These are phyloP conservation scores for Nebria ingens DNA, from an alignment of 1,140 invertebrate species.

Conservation along the genomic window DNA sequence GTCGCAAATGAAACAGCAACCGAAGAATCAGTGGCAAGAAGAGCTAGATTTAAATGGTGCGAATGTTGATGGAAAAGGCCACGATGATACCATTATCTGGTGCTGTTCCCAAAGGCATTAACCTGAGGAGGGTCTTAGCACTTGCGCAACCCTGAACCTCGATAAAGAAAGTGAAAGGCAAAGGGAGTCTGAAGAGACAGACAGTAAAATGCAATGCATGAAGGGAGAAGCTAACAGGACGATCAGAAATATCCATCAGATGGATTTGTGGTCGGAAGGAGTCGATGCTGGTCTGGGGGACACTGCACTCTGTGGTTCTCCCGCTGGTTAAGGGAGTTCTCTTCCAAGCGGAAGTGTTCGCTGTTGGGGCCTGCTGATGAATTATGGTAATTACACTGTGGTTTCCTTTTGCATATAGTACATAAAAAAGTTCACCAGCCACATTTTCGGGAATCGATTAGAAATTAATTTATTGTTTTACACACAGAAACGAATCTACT, in stretches of 20 bases:
- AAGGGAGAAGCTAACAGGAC: background rate
- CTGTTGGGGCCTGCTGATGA: background rate
- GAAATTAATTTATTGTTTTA: too few species aligned
- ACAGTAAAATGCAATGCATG: background rate
- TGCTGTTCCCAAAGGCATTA: constrained; percentile 17
- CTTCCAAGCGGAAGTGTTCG: too few species aligned
- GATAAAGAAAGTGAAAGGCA: background rate
- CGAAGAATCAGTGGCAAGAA: background rate
- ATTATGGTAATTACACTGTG: constrained; percentile 1
- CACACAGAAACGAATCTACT: too few species aligned
- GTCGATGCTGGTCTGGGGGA: background rate
- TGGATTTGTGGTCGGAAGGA: constrained; percentile 3
- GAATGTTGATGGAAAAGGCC: constrained; percentile 18
- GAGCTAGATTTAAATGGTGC: constrained; percentile 17
- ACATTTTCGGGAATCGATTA: too few species aligned
- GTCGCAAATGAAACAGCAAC: background rate
- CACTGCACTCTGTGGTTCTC: background rate
- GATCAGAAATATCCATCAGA: constrained; percentile 9
- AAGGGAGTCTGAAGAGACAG: background rate
- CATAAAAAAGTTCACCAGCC: too few species aligned
- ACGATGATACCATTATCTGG: constrained; percentile 21
- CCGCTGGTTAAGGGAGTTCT: background rate
- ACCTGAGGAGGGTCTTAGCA: constrained; percentile 12
- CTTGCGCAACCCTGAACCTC: background rate
- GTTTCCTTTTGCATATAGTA: too few species aligned